phyloP scores from a whole-genome alignment of 2,113 vertebrate genomes.

The Sceloporus tristichus region DNA sequence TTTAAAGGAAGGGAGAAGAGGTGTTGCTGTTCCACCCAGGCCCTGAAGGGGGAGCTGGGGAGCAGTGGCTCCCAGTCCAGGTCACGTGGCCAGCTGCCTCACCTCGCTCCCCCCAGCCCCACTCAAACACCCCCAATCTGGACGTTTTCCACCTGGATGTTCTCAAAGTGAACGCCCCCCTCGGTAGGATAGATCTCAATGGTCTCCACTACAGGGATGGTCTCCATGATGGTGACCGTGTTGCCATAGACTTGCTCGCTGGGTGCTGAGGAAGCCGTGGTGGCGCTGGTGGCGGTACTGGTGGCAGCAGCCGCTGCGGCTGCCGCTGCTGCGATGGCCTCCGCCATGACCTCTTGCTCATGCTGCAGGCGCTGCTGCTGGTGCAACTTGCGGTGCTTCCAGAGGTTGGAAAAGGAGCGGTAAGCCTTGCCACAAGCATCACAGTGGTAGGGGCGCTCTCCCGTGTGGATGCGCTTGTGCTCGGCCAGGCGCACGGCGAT shows the following conservation, averaged over 20 bases:
- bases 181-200: slow-evolving; percentile 78
- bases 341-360: slow-evolving; percentile 63
- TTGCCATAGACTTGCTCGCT: slow-evolving; percentile 12
- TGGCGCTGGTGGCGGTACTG: accelerated
- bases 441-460: slow-evolving; percentile 85
- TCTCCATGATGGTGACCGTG: slow-evolving; percentile 60
- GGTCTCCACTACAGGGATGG: slow-evolving; percentile 70
- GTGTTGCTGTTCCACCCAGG: not conserved
- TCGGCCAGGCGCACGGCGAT: slow-evolving; percentile 91
- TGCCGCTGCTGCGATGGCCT: slow-evolving; percentile 59
- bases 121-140: slow-evolving; percentile 53
- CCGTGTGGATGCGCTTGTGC: slow-evolving; percentile 87
- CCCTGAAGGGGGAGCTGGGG: slow-evolving; percentile 34
- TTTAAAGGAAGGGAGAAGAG: not conserved
- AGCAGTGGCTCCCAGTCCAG: slow-evolving; percentile 62
- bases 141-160: slow-evolving; percentile 44
- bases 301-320: slow-evolving; percentile 6
- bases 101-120: not conserved
- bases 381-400: slow-evolving; percentile 91
- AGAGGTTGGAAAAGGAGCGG: slow-evolving; percentile 90
- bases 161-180: slow-evolving; percentile 60
- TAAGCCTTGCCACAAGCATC: slow-evolving; percentile 87
- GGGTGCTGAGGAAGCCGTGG: not conserved
- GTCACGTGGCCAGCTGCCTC: not conserved
- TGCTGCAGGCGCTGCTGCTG: slow-evolving; percentile 70